phyloP scores from a whole-genome alignment of 1,140 invertebrate species.

The Brachionus sp. region DNA sequence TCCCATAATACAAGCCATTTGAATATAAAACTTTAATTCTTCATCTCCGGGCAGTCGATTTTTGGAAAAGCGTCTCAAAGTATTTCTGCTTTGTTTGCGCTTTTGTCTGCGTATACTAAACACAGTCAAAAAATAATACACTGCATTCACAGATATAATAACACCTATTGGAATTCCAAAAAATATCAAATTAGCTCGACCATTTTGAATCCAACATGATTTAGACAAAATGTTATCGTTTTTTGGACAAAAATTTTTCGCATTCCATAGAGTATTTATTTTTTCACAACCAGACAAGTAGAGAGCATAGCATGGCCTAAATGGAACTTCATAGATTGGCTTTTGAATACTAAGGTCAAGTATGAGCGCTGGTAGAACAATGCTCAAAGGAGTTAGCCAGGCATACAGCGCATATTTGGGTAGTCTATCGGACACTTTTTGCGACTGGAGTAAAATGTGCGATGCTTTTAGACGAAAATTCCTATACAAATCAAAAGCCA shows the following conservation, averaged over 20 bases:
- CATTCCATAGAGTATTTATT: conserved; percentile 49
- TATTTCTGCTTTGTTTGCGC: conserved; percentile 47
- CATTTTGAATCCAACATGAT: conserved; percentile 61
- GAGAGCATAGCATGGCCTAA: conserved; percentile 47
- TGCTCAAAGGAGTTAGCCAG: conserved; percentile 62
- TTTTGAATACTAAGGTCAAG: conserved; percentile 57
- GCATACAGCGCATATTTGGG: conserved; percentile 63
- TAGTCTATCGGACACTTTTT: conserved; percentile 55
- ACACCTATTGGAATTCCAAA: conserved; percentile 57
- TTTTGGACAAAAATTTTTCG: not conserved
- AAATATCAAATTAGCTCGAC: conserved; percentile 53
- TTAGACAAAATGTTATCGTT: conserved; percentile 8
- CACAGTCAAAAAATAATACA: conserved; percentile 57
- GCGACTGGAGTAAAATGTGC: conserved; percentile 48
- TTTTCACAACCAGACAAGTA: conserved; percentile 49
- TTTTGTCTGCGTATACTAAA: conserved; percentile 62
- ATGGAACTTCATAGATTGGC: not conserved
- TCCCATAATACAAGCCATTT: conserved; percentile 61
- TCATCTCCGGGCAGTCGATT: conserved; percentile 50
- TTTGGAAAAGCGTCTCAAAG: conserved; percentile 5
- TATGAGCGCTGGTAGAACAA: conserved; percentile 60
- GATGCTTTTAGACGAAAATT: conserved; percentile 66
- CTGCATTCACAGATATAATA: conserved; percentile 54
- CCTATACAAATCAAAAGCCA: conserved; percentile 65
- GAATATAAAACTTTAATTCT: conserved; percentile 63